A percentile compares a stretch with the other conserved stretches of the same genome.
Evolutionary conservation across 2,113 vertebrate genomes (phyloP).

Genomic region (Hemichromis elongatus): DNA sequence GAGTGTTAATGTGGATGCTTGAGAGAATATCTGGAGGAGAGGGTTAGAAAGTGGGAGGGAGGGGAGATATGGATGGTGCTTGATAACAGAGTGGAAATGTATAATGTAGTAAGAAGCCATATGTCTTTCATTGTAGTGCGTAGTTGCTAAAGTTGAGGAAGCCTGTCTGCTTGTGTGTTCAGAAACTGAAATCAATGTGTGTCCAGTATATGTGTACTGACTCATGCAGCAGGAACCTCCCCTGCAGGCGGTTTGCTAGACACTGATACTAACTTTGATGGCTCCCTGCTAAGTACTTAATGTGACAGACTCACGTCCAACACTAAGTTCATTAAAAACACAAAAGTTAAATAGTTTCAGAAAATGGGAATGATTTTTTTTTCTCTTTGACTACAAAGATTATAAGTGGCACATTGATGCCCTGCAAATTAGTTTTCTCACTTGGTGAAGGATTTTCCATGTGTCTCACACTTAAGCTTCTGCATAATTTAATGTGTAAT

Average conservation of each 20-base stretch:
- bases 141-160: neutral
- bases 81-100: neutral
- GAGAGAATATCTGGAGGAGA: neutral
- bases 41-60: neutral
- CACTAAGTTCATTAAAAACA: neutral
- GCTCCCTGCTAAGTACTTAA: neutral
- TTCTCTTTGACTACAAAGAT: neutral
- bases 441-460: slow-evolving; percentile 1
- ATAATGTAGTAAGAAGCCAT: neutral
- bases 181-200: neutral
- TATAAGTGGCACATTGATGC: neutral
- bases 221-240: neutral
- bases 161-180: neutral
- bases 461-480: neutral
- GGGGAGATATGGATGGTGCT: neutral
- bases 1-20: slow-evolving; percentile 1
- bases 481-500: slow-evolving; percentile 35
- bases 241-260: neutral
- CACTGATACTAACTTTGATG: neutral
- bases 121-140: neutral
- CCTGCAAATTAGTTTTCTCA: slow-evolving; percentile 12
- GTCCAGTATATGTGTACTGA: neutral
- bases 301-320: neutral
- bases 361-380: neutral
- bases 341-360: neutral